Conservation (phyloP, 2,113 vertebrate genomes). For the Cnemophilus loriae region DNA sequence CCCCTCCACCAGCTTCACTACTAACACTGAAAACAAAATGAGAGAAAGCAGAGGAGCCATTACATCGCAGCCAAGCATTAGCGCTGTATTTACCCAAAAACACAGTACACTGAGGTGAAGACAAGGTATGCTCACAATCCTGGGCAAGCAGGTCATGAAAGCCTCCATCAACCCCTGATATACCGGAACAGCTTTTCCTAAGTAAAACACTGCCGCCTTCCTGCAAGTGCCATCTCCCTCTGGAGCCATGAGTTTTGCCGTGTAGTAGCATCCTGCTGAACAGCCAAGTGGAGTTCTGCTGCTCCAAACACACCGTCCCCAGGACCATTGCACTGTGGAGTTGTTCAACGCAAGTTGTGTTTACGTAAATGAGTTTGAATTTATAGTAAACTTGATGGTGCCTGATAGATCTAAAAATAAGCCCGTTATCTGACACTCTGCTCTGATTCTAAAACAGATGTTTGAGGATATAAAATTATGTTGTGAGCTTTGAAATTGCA, state of each 20-base stretch:
- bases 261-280: not conserved
- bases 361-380: conserved; percentile 53
- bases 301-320: not conserved
- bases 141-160: not conserved
- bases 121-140: not conserved
- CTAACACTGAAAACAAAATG: not conserved
- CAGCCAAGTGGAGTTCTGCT: accelerated
- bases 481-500: conserved; percentile 27
- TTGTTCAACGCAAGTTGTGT: not conserved
- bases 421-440: conserved; percentile 37
- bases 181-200: not conserved
- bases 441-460: conserved; percentile 64
- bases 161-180: not conserved
- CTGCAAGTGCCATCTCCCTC: not conserved
- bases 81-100: not conserved
- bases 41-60: not conserved
- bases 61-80: accelerated
- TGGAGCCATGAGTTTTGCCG: not conserved
- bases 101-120: accelerated
- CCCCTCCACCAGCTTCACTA: not conserved
- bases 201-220: not conserved
- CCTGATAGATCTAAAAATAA: conserved; percentile 31
- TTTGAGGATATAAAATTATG: conserved; percentile 38
- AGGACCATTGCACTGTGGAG: not conserved
- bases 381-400: conserved; percentile 60